Conservation (phyloP, 2,797 vertebrate species). For the Kryptopterus vitreolus region DNA sequence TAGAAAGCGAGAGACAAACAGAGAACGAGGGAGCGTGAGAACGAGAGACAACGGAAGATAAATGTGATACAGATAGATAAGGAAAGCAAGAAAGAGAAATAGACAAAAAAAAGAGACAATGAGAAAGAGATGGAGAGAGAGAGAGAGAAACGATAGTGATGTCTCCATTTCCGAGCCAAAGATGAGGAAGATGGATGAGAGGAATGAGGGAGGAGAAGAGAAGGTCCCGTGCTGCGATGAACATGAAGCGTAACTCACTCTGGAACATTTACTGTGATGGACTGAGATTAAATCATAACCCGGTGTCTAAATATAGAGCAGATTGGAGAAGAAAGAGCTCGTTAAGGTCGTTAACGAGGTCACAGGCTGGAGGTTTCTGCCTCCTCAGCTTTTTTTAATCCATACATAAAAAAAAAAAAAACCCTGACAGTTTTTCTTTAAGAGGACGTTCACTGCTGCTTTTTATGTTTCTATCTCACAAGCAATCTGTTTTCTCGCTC, state of each 20-base stretch:
- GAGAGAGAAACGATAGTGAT: constrained; percentile 27
- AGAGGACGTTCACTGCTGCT: background rate
- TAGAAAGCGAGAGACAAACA: background rate
- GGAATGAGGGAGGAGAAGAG: too few relatives aligned
- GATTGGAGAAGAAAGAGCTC: constrained; percentile 4
- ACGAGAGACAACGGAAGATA: too few relatives aligned
- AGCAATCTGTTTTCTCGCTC: background rate
- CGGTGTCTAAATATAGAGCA: constrained; percentile 33
- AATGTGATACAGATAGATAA: too few relatives aligned
- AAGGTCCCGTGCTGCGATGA: background rate
- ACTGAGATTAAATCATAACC: constrained; percentile 34
- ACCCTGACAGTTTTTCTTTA: background rate
- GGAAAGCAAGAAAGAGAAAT: too few relatives aligned
- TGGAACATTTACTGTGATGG: constrained; percentile 37
- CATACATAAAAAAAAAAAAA: background rate
- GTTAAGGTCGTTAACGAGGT: too few relatives aligned
- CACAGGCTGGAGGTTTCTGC: constrained; percentile 12
- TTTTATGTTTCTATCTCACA: background rate
- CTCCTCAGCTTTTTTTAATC: constrained; percentile 1
- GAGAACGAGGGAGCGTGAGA: too few relatives aligned
- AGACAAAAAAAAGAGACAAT: background rate
- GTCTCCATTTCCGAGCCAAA: constrained; percentile 45
- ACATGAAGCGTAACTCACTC: background rate
- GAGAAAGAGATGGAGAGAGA: background rate
- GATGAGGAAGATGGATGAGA: constrained; percentile 43